Evolutionary conservation across 2,888 invertebrate species (phyloP), one percentile per base, ranked within the genome.

Genomic region (Caenorhabditis sp.): DNA sequence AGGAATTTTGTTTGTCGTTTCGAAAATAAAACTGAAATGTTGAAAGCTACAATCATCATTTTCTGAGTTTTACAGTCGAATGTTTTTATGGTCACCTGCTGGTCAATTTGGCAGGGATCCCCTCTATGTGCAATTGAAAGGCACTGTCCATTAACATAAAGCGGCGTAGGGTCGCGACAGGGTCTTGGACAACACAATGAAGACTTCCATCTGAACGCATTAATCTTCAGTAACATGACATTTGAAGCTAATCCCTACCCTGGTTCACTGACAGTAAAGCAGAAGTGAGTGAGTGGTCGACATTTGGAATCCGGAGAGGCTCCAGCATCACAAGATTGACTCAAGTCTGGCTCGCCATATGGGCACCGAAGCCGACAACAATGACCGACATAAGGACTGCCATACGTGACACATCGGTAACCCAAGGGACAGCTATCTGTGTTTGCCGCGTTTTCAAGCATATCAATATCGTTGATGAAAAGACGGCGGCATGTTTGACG

Each of bases 351-450:
- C 76, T 89, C 88, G 56, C 92, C 92, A 82, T 89, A 92, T 24
- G 92, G 92, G 61, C 92, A 92, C n/a, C 88, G 79, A 40, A 92
- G 65, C 15, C 89, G 88, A 82, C 92, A 92, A 74, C 92, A 92
- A 71, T 91, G 91, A 1, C 92, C 92, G 47, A 91, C 89, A 81
- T 89, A 89, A 1, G 92, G 92, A 67, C 90, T 90, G 18, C 92
- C 92, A 80, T 91, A 92, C 6, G 90, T 91, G 65, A 89, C 90
- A 74, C 92, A 92, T 37, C 88, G 85, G 58, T 85, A 88, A 1
- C 87, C 85, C 15, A 85, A 53, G 22, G 85, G 84, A 65, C 84
- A 86, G 61, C 84, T 85, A 78, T 86, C 86, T 3, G 90, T 90
- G 37, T 88, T 88, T 13, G 90, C 90, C 15, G 89, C 89, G 71